These are phyloP conservation scores for Gymnorhina tibicen DNA, from an alignment of 2,113 vertebrate species.

Conservation along the genomic window DNA sequence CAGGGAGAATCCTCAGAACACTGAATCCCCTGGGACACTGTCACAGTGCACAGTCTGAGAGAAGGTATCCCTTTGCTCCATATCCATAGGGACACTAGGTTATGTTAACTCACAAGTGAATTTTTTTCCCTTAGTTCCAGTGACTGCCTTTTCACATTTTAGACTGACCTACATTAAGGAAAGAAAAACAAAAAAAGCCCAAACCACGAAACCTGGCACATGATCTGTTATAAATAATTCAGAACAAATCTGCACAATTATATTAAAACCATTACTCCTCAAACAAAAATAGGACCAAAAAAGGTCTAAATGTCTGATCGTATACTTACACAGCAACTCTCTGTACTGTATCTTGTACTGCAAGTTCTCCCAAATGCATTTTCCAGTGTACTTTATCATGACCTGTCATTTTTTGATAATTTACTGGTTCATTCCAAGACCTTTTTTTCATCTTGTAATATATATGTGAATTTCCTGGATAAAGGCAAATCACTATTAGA, in stretches of 20 bases:
- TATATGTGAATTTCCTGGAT: neutral
- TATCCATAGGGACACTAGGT: neutral
- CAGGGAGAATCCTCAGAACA: neutral
- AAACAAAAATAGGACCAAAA: neutral
- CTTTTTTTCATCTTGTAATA: neutral
- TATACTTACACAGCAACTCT: neutral
- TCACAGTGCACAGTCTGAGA: neutral
- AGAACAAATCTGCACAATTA: neutral
- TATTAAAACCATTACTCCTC: neutral
- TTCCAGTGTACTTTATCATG: neutral
- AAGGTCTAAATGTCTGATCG: accelerated
- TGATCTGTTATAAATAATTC: neutral
- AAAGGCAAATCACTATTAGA: conserved; percentile 7
- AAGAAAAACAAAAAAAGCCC: too few species aligned
- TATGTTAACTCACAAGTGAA: neutral
- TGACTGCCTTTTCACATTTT: neutral
- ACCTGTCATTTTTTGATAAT: neutral
- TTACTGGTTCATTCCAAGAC: neutral
- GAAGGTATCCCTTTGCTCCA: neutral
- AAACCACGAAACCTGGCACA: neutral
- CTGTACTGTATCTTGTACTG: neutral
- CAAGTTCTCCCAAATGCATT: neutral
- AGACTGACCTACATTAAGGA: neutral
- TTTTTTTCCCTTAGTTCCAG: neutral
- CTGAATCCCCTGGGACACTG: neutral